Evolutionary conservation across 1,140 invertebrate genomes (phyloP), one percentile per base, ranked within the genome.

Genomic region (Drosophila gunungcola): DNA sequence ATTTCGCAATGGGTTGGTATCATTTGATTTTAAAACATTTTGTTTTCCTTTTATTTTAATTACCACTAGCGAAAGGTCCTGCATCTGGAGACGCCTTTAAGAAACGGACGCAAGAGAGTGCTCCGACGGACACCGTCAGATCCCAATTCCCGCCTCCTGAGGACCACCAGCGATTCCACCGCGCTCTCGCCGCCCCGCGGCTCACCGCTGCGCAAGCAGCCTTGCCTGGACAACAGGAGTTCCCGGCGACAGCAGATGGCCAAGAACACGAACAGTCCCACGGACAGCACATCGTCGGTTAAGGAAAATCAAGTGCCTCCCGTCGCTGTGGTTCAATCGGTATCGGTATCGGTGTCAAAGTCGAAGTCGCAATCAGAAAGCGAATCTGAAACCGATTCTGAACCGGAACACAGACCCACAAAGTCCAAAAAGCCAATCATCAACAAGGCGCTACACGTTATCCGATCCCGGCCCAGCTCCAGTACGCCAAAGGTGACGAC

Each of bases 51-150:
- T 49, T 36, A 67, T 70, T 78, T 29, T 64, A 25, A 32, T 57
- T 53, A 39, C 42, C 21, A 56, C 49, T 13, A 90, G 73, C 73
- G 58, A 16, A 89, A 74, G 11, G 77, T 90, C 12, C 39, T 82
- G 41, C 69, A 68, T 13, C 61, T 86, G 36, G 81, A 86, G 10
- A 83, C 88, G 7, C 88, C 88, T 3, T 4, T 91, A 25, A 69
- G 88, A 7, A 91, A 91, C 52, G 88, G 88, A 3, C 73, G 80
- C 4, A 91, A 91, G 27, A 61, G 88, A 4, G 38, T 88, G 9
- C 62, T 85, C 4, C 67, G 67, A 34, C 54, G 41, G n/a, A 53
- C 70, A 12, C 38, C 67, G 1, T 21, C 67, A 13, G 48, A 67
- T 43, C 29, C 34, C 9, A 13, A 25, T 1, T 43, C 57, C 38